Evolutionary conservation across 2,888 invertebrate species (phyloP).

Genomic region (Poecilobothrus nobilitatus): DNA sequence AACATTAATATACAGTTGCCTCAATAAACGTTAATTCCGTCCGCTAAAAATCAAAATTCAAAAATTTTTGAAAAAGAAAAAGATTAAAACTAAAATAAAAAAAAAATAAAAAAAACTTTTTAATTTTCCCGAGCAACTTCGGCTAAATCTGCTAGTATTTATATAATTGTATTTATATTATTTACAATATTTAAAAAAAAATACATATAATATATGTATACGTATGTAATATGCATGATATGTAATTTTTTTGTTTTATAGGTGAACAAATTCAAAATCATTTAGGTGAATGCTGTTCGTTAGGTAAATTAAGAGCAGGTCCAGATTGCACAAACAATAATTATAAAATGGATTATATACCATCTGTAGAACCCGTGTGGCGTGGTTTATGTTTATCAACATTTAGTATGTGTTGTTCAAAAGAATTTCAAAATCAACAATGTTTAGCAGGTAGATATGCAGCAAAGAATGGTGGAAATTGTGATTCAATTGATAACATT

Average conservation of each 20-base stretch:
- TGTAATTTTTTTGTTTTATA: constrained; percentile 13
- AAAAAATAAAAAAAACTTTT: too few species aligned
- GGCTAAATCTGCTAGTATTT: too few species aligned
- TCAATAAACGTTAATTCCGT: too few species aligned
- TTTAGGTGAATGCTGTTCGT: constrained; percentile 46
- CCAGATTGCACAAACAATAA: constrained; percentile 31
- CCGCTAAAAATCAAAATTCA: too few species aligned
- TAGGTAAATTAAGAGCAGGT: constrained; percentile 47
- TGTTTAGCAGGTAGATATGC: constrained; percentile 37
- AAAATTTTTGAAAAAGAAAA: too few species aligned
- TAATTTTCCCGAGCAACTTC: too few species aligned
- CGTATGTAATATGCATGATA: too few species aligned
- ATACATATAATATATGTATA: too few species aligned
- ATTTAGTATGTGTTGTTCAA: constrained; percentile 56
- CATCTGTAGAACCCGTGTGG: constrained; percentile 48
- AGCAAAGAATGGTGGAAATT: constrained; percentile 34
- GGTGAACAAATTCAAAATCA: constrained; percentile 31
- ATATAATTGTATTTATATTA: too few species aligned
- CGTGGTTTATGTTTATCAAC: constrained; percentile 55
- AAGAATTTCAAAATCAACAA: constrained; percentile 43
- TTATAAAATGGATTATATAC: constrained; percentile 49
- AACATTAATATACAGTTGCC: too few species aligned
- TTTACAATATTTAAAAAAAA: too few species aligned
- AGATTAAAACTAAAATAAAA: too few species aligned
- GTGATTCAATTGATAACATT: constrained; percentile 25